Evolutionary conservation across 2,113 vertebrate species (phyloP), one percentile per base, ranked within the genome.

Genomic region (Cichladusa arquata): DNA sequence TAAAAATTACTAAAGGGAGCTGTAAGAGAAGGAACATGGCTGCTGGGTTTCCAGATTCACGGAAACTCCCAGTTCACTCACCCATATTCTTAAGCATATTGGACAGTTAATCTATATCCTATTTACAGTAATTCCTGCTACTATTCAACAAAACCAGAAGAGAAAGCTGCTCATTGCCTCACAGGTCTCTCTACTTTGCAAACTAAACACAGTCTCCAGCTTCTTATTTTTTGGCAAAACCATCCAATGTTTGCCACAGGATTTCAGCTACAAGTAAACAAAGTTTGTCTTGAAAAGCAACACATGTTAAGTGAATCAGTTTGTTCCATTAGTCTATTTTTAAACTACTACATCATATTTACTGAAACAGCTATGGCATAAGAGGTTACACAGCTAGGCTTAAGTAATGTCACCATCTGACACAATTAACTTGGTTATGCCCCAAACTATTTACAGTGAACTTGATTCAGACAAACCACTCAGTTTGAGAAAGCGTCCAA

Each of bases 401-500:
- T 88, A 95, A 88, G 72, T 74, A 86, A 95, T 69, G 76, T 65
- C 40, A 60, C 67, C 66, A 81, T 81, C 85, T 94, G 93, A 97
- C 85, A 95, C 67, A 66, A 93, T 66, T 76, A 56, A 93, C 87
- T 88, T 93, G 60, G 58, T 93, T 83, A 86, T 88, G 69, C 26
- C 81, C 44, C 51, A 80, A 82, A 95, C 58, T 95, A 96, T 93
- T 95, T 95, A 96, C 93, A 96, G 64, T 56, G 40, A 94, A 90
- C 53, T 94, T 17, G 36, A 92, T 40, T 93, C 88, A 92, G 74
- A 90, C 42, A 77, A 82, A 87, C 58, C 19, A 11, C 42, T 88
- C 0, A 0, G 64, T 78, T 72, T 15, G 17, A 85, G 45, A 86
- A 87, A 80, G 62, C 0, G 0, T 64, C 61, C 70, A 50, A 82